Conservation (phyloP, 2,888 invertebrate species). For the Branchipolynoe longqiensis region DNA sequence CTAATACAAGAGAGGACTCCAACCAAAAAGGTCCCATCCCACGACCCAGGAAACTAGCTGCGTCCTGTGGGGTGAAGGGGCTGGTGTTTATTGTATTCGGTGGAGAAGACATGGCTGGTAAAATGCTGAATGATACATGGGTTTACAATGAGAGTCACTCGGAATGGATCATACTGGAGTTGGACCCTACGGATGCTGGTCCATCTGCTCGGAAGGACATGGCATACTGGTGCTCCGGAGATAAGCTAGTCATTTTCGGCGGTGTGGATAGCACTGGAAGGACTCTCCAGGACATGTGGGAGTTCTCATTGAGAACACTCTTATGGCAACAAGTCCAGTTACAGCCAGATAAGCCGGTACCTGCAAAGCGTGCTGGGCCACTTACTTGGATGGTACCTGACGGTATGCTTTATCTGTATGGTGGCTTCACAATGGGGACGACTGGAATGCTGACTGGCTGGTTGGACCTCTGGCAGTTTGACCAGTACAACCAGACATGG, state of each 20-base stretch:
- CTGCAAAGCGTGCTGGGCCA: not conserved
- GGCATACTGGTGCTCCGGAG: constrained; percentile 72
- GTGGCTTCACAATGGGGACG: not conserved
- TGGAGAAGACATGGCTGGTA: constrained; percentile 70
- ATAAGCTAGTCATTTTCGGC: constrained; percentile 39
- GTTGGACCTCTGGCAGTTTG: constrained; percentile 17
- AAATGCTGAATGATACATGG: constrained; percentile 74
- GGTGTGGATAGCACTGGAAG: constrained; percentile 15
- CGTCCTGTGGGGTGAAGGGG: constrained; percentile 71
- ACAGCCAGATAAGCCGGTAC: not conserved
- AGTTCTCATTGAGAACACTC: constrained; percentile 43
- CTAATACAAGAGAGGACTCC: constrained; percentile 15
- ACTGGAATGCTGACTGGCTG: not conserved
- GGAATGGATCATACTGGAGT: constrained; percentile 44
- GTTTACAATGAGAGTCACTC: constrained; percentile 68
- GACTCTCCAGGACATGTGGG: constrained; percentile 57
- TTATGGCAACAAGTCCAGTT: constrained; percentile 28
- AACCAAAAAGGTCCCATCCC: constrained; percentile 47
- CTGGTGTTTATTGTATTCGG: constrained; percentile 73
- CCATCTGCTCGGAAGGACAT: constrained; percentile 71
- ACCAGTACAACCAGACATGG: constrained; percentile 12
- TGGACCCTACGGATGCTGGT: not conserved
- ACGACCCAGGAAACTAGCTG: constrained; percentile 68
- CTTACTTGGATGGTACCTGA: constrained; percentile 19
- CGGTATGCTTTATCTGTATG: not conserved